Percentiles rank a stretch among this genome's conserved stretches.
Conservation (phyloP, 2,113 vertebrate genomes). For the Silurus meridionalis region DNA sequence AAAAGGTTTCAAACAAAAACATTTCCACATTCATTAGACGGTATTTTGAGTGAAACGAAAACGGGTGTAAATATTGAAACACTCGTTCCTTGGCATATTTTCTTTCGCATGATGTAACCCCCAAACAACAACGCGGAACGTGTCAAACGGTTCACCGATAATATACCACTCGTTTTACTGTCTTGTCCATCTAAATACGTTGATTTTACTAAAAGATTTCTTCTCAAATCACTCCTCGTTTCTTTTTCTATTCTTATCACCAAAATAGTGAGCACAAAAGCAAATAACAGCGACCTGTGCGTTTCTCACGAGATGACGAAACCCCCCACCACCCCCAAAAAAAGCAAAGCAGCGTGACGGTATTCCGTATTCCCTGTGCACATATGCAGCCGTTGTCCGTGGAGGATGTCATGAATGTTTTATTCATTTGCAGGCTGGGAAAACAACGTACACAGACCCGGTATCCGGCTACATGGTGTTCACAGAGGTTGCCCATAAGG, state of each 20-base stretch:
- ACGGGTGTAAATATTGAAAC: not conserved
- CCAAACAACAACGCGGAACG: not conserved
- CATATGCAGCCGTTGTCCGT: conserved; percentile 3
- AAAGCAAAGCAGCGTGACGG: not conserved
- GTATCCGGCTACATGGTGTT: conserved; percentile 73
- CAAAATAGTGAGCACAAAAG: not conserved
- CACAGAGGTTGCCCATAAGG: conserved; percentile 76
- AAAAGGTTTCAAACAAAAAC: not conserved
- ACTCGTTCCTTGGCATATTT: not conserved
- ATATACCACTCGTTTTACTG: not conserved
- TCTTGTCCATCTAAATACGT: not conserved
- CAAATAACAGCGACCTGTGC: conserved; percentile 4
- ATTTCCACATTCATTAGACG: not conserved
- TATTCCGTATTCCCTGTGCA: conserved; percentile 11
- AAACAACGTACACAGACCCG: conserved; percentile 77
- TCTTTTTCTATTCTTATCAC: not conserved
- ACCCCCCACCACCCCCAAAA: not conserved
- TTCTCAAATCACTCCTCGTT: not conserved
- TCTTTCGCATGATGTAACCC: not conserved
- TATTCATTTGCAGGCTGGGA: conserved; percentile 72
- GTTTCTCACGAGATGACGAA: conserved; percentile 5
- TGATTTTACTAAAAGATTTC: not conserved
- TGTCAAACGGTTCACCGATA: not conserved
- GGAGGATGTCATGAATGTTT: not conserved
- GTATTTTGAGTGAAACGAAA: not conserved